Conservation (phyloP, 1,140 invertebrate species). For the Hycleus cichorii region DNA sequence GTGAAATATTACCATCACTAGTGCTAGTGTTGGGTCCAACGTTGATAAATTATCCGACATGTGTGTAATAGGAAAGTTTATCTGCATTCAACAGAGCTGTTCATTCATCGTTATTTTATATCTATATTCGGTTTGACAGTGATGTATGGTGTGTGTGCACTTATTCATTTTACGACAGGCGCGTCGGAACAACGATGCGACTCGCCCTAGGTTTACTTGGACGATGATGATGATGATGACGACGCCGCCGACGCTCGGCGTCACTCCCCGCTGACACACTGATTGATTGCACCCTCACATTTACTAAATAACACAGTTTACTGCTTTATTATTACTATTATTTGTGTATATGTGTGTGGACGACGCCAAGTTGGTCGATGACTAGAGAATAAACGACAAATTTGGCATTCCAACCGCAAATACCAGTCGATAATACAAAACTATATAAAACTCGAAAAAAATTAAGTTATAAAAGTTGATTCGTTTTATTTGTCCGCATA, state of each 20-base stretch:
- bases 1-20: conserved; percentile 14
- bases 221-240: background rate
- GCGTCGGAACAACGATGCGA: conserved; percentile 23
- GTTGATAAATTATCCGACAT: conserved; percentile 40
- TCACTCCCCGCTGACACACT: conserved; percentile 35
- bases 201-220: conserved; percentile 21
- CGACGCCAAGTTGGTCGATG: conserved; percentile 4
- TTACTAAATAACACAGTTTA: conserved; percentile 39
- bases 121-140: conserved; percentile 38
- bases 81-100: conserved; percentile 39
- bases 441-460: too few relatives aligned
- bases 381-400: too few relatives aligned
- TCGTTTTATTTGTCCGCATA: too few relatives aligned
- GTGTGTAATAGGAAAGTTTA: conserved; percentile 40
- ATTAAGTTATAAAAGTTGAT: too few relatives aligned
- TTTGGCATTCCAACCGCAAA: too few relatives aligned
- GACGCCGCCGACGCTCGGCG: conserved; percentile 9
- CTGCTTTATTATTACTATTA: conserved; percentile 33
- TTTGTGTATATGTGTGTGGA: conserved; percentile 1
- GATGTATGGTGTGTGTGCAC: conserved; percentile 38
- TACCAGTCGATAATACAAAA: too few relatives aligned
- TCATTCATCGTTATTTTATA: conserved; percentile 40
- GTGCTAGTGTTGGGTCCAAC: conserved; percentile 19
- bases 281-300: conserved; percentile 37
- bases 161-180: conserved; percentile 36